Conservation (phyloP, 2,113 vertebrate genomes). For the Sitta europaea region DNA sequence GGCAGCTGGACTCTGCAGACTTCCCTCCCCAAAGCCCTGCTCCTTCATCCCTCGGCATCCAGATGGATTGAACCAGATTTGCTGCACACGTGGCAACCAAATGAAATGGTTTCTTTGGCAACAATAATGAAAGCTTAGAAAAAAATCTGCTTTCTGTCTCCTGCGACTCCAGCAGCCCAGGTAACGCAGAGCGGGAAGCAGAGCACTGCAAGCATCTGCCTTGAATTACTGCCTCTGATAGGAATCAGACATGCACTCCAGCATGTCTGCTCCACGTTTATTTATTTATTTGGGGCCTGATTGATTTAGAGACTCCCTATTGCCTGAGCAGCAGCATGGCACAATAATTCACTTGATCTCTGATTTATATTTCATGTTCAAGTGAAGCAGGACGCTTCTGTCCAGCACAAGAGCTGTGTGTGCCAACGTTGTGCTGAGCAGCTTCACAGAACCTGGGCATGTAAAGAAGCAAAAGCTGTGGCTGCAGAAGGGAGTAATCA, state of each 20-base stretch:
- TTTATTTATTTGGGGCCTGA: conserved; percentile 59
- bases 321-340: conserved; percentile 34
- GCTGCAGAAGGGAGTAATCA: background rate
- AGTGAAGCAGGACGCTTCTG: background rate
- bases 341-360: conserved; percentile 55
- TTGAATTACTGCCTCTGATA: conserved; percentile 52
- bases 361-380: conserved; percentile 45
- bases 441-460: background rate
- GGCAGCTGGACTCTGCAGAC: background rate
- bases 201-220: conserved; percentile 13
- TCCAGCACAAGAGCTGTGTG: background rate
- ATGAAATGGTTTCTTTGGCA: conserved; percentile 57
- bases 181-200: background rate
- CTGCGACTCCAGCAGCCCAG: conserved; percentile 11
- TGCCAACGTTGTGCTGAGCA: background rate
- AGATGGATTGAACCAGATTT: background rate
- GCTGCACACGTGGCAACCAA: conserved; percentile 32
- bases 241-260: conserved; percentile 55
- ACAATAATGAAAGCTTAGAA: conserved; percentile 19
- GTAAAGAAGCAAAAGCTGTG: background rate
- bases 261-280: conserved; percentile 31
- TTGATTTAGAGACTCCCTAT: conserved; percentile 63
- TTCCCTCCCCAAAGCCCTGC: background rate
- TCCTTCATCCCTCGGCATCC: background rate
- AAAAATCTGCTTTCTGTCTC: conserved; percentile 14